These are phyloP conservation scores for Falco columbarius DNA, from an alignment of 2,797 vertebrate genomes.

Conservation along the genomic window DNA sequence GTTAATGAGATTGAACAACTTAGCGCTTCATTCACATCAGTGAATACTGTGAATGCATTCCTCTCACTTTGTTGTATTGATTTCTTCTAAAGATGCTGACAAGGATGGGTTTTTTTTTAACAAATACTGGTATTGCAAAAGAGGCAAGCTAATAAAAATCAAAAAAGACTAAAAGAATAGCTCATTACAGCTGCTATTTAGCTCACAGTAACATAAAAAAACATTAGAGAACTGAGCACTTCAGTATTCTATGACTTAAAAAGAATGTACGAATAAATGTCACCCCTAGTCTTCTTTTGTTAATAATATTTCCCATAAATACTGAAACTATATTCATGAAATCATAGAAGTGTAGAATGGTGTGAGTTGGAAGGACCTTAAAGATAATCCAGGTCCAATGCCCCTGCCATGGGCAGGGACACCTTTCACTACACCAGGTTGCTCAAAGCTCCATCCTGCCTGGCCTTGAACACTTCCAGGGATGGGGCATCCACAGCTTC, in stretches of 20 bases:
- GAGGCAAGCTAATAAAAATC: conserved; percentile 21
- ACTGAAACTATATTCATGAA: not conserved
- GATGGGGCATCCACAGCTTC: no score
- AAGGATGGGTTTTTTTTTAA: not conserved
- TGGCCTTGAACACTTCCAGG: no score
- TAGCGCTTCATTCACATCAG: not conserved
- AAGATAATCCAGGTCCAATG: no score
- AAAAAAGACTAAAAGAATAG: conserved; percentile 17
- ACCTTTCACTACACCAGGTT: no score
- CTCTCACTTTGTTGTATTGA: not conserved
- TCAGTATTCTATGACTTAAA: not conserved
- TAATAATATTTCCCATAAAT: conserved; percentile 15
- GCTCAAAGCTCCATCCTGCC: no score
- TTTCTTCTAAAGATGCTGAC: conserved; percentile 30
- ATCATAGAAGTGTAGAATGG: no score
- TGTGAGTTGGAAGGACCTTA: no score
- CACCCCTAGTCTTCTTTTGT: not conserved
- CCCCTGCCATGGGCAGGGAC: no score
- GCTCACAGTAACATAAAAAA: not conserved
- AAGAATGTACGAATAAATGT: not conserved
- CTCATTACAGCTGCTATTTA: not conserved
- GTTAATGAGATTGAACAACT: not conserved
- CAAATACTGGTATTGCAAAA: not conserved
- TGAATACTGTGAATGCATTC: not conserved
- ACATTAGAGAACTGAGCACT: not conserved